Evolutionary conservation across 2,797 vertebrate genomes (phyloP).

Genomic region (Lophius americanus): DNA sequence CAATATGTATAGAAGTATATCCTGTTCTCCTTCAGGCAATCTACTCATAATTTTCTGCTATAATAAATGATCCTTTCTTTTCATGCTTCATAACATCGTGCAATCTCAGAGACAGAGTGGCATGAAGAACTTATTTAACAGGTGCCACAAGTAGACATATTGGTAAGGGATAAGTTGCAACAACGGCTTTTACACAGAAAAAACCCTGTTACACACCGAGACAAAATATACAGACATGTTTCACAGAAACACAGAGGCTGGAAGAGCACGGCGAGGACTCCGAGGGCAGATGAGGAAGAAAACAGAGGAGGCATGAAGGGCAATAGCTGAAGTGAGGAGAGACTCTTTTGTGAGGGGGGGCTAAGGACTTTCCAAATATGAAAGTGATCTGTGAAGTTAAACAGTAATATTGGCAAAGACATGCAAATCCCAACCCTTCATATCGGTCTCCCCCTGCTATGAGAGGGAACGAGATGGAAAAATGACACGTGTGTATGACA

Average conservation of each 20-base stretch:
- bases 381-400: conserved; percentile 46
- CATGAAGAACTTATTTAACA: conserved; percentile 24
- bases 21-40: background rate
- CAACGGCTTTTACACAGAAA: conserved; percentile 20
- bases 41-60: conserved; percentile 17
- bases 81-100: conserved; percentile 12
- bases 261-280: background rate
- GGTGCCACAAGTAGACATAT: conserved; percentile 5
- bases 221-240: background rate
- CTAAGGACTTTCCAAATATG: conserved; percentile 36
- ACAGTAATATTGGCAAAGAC: conserved; percentile 41
- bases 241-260: conserved; percentile 16
- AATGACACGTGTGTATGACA: no score
- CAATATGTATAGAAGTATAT: background rate
- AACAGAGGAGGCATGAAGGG: conserved; percentile 25
- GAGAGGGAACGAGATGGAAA: conserved; percentile 14
- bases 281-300: conserved; percentile 5
- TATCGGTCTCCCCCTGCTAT: conserved; percentile 50
- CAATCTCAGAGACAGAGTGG: conserved; percentile 10
- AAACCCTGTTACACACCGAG: conserved; percentile 21
- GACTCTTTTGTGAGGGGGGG: conserved; percentile 26
- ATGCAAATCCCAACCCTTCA: conserved; percentile 51
- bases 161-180: conserved; percentile 8
- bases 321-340: conserved; percentile 20
- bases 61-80: background rate